Conservation (phyloP, 2,797 vertebrate species). For the Perdix hodgsoniae region DNA sequence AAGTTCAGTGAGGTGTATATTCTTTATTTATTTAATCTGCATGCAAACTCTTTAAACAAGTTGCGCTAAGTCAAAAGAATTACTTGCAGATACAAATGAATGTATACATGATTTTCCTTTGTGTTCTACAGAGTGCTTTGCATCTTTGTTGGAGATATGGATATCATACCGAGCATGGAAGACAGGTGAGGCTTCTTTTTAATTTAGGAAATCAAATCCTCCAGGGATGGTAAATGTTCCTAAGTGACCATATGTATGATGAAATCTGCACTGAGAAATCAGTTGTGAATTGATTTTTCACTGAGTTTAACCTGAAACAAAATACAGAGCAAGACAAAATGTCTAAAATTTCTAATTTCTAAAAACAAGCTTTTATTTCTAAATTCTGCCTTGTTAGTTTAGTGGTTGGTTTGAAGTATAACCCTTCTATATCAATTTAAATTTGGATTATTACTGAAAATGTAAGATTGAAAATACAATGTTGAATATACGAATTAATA, state of each 20-base stretch:
- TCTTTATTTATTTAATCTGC: not conserved
- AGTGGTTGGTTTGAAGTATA: not conserved
- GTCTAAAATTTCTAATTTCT: too few species aligned
- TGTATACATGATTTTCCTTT: not conserved
- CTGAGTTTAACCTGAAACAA: not conserved
- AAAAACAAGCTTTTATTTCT: not conserved
- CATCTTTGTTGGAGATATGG: conserved; percentile 77
- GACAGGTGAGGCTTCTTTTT: conserved; percentile 74
- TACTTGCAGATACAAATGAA: not conserved
- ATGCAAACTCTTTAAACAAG: not conserved
- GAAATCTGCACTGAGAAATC: not conserved
- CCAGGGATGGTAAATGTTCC: not conserved
- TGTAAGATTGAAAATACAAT: not conserved
- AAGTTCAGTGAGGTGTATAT: not conserved
- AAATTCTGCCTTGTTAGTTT: not conserved
- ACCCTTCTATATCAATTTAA: not conserved
- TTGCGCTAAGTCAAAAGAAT: not conserved
- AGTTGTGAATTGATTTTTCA: not conserved
- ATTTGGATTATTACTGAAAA: not conserved
- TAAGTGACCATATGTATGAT: not conserved
- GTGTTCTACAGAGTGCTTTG: conserved; percentile 77
- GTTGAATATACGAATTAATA: not conserved
- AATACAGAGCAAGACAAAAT: not conserved
- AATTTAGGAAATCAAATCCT: not conserved
- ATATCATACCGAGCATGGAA: conserved; percentile 50